Evolutionary conservation across 1,140 invertebrate genomes (phyloP).

Genomic region (Zaprionus inermis): DNA sequence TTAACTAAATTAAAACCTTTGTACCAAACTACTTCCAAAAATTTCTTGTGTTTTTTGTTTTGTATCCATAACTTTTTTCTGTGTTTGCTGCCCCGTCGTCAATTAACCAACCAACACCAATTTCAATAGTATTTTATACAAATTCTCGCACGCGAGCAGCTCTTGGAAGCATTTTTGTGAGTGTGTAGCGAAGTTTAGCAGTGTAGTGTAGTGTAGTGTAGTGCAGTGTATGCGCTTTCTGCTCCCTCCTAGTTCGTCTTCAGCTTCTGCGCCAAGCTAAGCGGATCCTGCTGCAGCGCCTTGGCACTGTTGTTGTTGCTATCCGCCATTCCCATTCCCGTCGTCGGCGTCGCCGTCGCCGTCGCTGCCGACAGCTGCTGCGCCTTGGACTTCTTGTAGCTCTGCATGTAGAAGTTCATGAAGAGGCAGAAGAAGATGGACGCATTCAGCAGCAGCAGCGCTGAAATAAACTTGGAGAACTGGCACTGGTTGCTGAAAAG

Average conservation of each 20-base stretch:
- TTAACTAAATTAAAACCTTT: slow-evolving; percentile 69
- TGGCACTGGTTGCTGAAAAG: slow-evolving; percentile 89
- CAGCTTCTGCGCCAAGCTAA: slow-evolving; percentile 49
- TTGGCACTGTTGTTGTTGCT: slow-evolving; percentile 51
- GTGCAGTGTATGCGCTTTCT: not conserved
- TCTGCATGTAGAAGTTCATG: slow-evolving; percentile 95
- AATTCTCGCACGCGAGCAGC: slow-evolving; percentile 43
- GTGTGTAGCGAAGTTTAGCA: slow-evolving; percentile 6
- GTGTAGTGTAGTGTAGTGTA: not conserved
- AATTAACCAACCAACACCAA: slow-evolving; percentile 76
- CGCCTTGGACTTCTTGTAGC: slow-evolving; percentile 87
- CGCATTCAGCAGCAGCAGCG: slow-evolving; percentile 92
- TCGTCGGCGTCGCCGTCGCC: slow-evolving; percentile 14
- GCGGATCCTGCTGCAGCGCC: slow-evolving; percentile 32
- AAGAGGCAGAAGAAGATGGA: slow-evolving; percentile 96
- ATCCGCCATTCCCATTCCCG: slow-evolving; percentile 32
- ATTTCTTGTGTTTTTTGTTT: slow-evolving; percentile 21
- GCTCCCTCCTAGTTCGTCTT: slow-evolving; percentile 56
- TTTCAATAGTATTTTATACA: slow-evolving; percentile 57
- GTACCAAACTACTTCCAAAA: slow-evolving; percentile 74
- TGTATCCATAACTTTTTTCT: not conserved
- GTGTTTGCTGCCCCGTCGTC: slow-evolving; percentile 35
- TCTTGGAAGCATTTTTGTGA: slow-evolving; percentile 43
- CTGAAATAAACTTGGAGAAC: slow-evolving; percentile 90
- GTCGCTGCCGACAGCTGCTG: slow-evolving; percentile 38